Evolutionary conservation across 1,140 invertebrate species (phyloP).

Genomic region (Himalopsyche phryganea): DNA sequence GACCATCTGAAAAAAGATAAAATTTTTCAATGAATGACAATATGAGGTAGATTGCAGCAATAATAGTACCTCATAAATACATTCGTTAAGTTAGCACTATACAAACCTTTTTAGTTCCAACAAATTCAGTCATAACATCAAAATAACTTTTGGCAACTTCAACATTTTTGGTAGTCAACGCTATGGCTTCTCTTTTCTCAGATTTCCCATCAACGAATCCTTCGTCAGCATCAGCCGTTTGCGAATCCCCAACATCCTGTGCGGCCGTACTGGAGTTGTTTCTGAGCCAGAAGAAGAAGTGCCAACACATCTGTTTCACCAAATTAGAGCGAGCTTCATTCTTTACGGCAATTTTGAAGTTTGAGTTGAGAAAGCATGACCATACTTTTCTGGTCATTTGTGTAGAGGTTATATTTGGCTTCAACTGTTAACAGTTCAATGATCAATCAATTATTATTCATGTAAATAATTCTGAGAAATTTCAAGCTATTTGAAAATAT

Average conservation of each 20-base stretch:
- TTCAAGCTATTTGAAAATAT: too few species aligned
- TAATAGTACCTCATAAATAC: neutral
- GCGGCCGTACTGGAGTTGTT: neutral
- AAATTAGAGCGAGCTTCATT: slow-evolving; percentile 18
- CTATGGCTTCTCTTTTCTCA: neutral
- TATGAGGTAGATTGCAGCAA: neutral
- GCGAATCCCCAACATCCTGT: neutral
- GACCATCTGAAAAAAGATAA: slow-evolving; percentile 24
- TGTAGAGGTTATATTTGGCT: neutral
- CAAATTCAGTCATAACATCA: slow-evolving; percentile 27
- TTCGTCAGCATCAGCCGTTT: slow-evolving; percentile 7
- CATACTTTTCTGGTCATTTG: slow-evolving; percentile 16
- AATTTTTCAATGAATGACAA: neutral
- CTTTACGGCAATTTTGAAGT: slow-evolving; percentile 16
- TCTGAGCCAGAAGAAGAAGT: slow-evolving; percentile 22
- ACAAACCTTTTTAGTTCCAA: slow-evolving; percentile 29
- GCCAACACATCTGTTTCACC: slow-evolving; percentile 20
- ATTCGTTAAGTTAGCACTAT: too few species aligned
- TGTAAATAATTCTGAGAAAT: too few species aligned
- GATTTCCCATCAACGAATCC: neutral
- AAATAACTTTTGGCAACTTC: slow-evolving; percentile 15
- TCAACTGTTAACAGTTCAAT: too few species aligned
- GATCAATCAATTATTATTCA: too few species aligned
- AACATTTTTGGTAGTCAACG: slow-evolving; percentile 14
- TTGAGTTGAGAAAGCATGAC: slow-evolving; percentile 19